phyloP scores from a whole-genome alignment of 2,113 vertebrate species.

The Pogona vitticeps region DNA sequence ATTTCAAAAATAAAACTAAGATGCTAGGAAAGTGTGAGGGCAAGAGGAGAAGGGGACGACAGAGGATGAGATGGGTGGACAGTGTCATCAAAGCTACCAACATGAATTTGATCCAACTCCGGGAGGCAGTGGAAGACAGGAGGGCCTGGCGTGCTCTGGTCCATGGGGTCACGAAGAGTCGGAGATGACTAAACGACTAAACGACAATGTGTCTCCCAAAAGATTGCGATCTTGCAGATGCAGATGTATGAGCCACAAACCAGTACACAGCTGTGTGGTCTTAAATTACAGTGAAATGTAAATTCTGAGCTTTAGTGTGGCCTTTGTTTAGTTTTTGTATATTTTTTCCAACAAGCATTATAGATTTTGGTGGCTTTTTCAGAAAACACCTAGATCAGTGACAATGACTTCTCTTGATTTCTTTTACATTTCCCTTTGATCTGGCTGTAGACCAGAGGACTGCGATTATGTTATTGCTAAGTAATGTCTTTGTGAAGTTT shows the following conservation, averaged over 20 bases:
- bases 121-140: too few species aligned
- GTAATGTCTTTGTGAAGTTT: neutral
- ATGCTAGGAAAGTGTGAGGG: too few species aligned
- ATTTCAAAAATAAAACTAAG: neutral
- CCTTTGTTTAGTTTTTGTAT: neutral
- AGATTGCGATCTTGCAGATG: too few species aligned
- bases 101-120: too few species aligned
- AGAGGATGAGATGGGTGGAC: too few species aligned
- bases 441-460: accelerated
- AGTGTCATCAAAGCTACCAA: too few species aligned
- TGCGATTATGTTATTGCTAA: neutral
- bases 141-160: too few species aligned
- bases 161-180: too few species aligned
- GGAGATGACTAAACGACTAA: too few species aligned
- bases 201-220: too few species aligned
- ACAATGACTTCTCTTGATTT: neutral
- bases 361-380: neutral
- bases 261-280: neutral
- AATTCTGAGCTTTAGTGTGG: too few species aligned
- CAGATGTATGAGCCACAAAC: neutral
- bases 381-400: accelerated
- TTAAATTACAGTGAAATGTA: neutral
- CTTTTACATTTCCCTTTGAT: neutral
- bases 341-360: neutral
- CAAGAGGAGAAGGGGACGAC: too few species aligned